Evolutionary conservation across 2,888 invertebrate species (phyloP).

Genomic region (Aleiodes testaceus): DNA sequence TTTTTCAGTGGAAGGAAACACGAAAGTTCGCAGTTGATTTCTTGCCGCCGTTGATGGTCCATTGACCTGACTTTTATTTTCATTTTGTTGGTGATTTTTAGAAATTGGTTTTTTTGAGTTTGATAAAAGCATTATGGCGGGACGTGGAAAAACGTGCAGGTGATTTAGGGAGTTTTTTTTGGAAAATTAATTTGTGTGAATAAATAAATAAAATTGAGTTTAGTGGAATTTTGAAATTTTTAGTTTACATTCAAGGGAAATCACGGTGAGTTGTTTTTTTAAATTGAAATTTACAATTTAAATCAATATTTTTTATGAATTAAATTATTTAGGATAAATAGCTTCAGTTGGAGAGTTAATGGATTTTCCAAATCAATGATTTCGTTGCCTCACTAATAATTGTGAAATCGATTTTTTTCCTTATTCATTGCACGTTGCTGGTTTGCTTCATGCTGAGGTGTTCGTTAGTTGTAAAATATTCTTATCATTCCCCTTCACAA

Average conservation of each 20-base stretch:
- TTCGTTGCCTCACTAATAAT: slow-evolving; percentile 8
- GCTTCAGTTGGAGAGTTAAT: neutral
- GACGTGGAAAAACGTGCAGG: slow-evolving; percentile 49
- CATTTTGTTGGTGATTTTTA: neutral
- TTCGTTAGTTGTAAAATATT: too few species aligned
- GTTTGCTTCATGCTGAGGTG: slow-evolving; percentile 13
- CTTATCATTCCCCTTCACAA: too few species aligned
- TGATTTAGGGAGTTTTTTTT: slow-evolving; percentile 40
- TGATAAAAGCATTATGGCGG: slow-evolving; percentile 44
- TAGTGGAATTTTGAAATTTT: slow-evolving; percentile 38
- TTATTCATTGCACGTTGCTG: neutral
- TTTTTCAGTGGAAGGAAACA: slow-evolving; percentile 20
- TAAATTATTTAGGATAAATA: neutral
- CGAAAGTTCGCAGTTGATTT: slow-evolving; percentile 3
- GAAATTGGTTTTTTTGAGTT: neutral
- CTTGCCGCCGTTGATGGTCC: slow-evolving; percentile 19
- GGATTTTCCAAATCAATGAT: neutral
- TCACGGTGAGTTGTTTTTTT: slow-evolving; percentile 35
- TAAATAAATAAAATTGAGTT: slow-evolving; percentile 7
- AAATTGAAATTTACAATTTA: too few species aligned
- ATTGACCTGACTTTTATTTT: neutral
- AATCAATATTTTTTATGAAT: neutral
- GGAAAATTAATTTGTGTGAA: neutral
- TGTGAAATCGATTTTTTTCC: slow-evolving; percentile 1
- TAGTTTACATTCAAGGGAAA: neutral